phyloP scores from a whole-genome alignment of 1,140 invertebrate genomes.

The Drosophila nigromelanica region DNA sequence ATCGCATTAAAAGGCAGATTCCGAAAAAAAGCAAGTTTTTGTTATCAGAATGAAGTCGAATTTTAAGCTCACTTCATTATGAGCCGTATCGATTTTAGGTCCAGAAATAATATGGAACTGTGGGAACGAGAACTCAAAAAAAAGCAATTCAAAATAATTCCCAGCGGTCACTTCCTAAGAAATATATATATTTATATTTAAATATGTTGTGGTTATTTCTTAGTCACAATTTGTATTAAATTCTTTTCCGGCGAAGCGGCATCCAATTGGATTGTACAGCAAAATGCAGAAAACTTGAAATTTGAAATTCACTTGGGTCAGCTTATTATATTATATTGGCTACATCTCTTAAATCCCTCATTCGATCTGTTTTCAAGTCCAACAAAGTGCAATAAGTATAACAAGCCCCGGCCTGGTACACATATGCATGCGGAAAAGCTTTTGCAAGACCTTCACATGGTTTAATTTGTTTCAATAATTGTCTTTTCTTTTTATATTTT shows the following conservation, averaged over 20 bases:
- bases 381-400: conserved; percentile 19
- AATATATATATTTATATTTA: conserved; percentile 16
- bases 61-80: not conserved
- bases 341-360: not conserved
- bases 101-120: conserved; percentile 37
- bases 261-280: conserved; percentile 28
- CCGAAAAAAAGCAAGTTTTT: conserved; percentile 45
- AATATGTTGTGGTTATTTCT: conserved; percentile 4
- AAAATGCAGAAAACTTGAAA: conserved; percentile 35
- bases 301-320: conserved; percentile 12
- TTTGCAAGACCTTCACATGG: conserved; percentile 60
- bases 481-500: conserved; percentile 59
- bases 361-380: not conserved
- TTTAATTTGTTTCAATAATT: conserved; percentile 76
- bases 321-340: not conserved
- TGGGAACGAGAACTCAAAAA: conserved; percentile 44
- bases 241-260: conserved; percentile 64
- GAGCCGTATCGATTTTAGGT: conserved; percentile 44
- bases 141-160: conserved; percentile 34
- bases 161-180: conserved; percentile 49
- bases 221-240: conserved; percentile 46
- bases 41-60: conserved; percentile 28
- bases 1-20: conserved; percentile 60
- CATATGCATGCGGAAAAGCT: conserved; percentile 64
- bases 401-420: not conserved